Base-by-base conservation (phyloP, 1,140 invertebrate genomes). In the Drosophila simulans region DNA sequence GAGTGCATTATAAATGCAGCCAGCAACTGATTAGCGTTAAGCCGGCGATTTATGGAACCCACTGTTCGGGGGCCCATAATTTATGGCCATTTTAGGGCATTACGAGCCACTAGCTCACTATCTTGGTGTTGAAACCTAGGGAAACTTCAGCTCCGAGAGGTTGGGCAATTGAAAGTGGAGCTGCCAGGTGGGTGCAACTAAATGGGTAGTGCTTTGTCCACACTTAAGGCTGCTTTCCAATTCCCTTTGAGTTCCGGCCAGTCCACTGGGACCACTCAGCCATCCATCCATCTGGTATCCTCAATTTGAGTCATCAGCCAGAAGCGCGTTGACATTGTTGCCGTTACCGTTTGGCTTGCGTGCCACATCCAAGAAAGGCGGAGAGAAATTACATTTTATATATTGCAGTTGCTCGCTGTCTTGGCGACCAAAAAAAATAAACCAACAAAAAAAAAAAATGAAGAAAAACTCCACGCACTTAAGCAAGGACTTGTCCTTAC, bases 221-320 rank as follows among this genome's bases (percentile, higher is more conserved):
- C 62, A 27, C 22, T 34, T 68, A 8, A 56, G 17, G 49, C 54
- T 69, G 34, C 35, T 48, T 43, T 5, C 20, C 5, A 42, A 15
- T 11, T 35, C 34, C 11, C 20, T 34, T 49, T 31, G 22, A 12
- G 35, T 12, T 54, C n/a, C 37, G 13, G 42, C 17, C 39, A 56
- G 55, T 58, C 63, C 60, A 56, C 66, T 70, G 58, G 52, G 58
- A 59, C 58, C 60, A 59, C 66, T 80, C 58, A 57, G 54, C 56
- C 72, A 51, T 78, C 64, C 69, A 74, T 55, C 64, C 69, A 74
- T 55, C 54, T 25, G 13, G 17, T 12, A 27, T 54, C 56, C 80
- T 85, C 76, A 77, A 84, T 84, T 84, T 84, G 80, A 84, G 60
- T 84, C 80, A 85, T 84, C 80, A 85, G 65, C 75, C 56, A 82